Base-by-base conservation (phyloP, 2,113 vertebrate genomes). In the Nibea albiflora region DNA sequence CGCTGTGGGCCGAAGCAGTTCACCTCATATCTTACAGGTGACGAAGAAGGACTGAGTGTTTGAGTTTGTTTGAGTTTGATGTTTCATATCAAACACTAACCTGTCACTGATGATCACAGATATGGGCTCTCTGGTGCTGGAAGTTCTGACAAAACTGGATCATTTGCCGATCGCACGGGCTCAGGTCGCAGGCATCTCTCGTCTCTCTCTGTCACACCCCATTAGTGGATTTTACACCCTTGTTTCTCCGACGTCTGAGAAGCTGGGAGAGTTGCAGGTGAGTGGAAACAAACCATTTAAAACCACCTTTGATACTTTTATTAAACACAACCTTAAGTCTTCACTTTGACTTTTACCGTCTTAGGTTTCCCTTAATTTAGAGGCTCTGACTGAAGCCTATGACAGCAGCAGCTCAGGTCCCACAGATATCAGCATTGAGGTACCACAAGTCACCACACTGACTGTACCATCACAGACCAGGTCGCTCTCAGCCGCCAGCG, bases 231-330 rank as follows among this genome's bases (percentile, higher is more conserved):
- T 95, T 92, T 99, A 97, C 84, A 74, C 95, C 4, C 83, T 99
- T 44, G n/a, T 98, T 71, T 99, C 98, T 5, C 95, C 97, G 0
- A 92, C 94, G 0, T 96, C 96, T 9, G 95, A 96, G 69, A 98
- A 97, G 85, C 92, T 99, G 2, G 98, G 98, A 82, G 97, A 99
- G 89, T 90, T 99, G 50, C 97, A 99, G 96, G 98, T 98, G 86
- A 54, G 35, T 80, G 2, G 6, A 64, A 53, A 53, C 15, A 12
- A 62, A 52, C 47, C 10, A 20, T 28, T 46, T 3, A 72, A 72
- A 65, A 24, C 4, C 14, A 0, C 5, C 3, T 14, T 5, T 16
- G 26, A 39, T 53, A 12, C 6, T 28, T 26, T 35, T 35, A 35
- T 35, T 35, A 35, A 39, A 39, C 35, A 39, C 35, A 39, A 2